These are phyloP conservation scores for Sinocyclocheilus rhinocerous DNA, from an alignment of 2,113 vertebrate genomes.

Conservation along the genomic window DNA sequence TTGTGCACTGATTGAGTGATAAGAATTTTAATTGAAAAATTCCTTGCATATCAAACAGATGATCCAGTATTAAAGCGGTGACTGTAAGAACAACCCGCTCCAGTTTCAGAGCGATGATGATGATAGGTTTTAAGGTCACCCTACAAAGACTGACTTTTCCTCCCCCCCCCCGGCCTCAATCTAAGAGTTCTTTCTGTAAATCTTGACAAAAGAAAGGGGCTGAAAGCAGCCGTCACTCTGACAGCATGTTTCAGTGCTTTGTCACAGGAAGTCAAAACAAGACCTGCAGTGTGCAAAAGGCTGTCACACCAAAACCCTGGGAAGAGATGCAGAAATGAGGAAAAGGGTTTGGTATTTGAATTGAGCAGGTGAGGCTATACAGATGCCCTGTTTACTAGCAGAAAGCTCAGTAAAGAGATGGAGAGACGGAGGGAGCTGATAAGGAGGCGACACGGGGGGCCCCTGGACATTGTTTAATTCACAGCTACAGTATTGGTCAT, in stretches of 20 bases:
- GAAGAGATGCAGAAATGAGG: constrained; percentile 2
- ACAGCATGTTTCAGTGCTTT: constrained; percentile 35
- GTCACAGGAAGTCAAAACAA: constrained; percentile 44
- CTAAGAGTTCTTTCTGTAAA: constrained; percentile 29
- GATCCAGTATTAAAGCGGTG: not conserved
- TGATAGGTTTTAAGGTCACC: constrained; percentile 24
- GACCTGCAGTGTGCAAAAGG: constrained; percentile 21
- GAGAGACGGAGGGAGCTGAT: not conserved
- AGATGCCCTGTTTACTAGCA: constrained; percentile 8
- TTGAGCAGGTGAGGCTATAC: constrained; percentile 11
- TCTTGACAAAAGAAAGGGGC: constrained; percentile 22
- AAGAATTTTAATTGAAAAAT: constrained; percentile 7
- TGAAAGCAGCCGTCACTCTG: constrained; percentile 35
- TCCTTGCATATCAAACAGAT: not conserved
- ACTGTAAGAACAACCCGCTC: not conserved
- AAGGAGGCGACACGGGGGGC: not conserved
- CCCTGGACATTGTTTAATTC: constrained; percentile 8
- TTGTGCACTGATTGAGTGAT: not conserved
- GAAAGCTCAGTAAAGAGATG: not conserved
- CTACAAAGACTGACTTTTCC: not conserved
- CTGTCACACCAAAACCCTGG: constrained; percentile 7
- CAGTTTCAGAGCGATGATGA: not conserved
- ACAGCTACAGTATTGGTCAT: not conserved
- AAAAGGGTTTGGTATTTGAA: not conserved
- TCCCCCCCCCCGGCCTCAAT: not conserved